Evolutionary conservation across 2,797 vertebrate genomes (phyloP).

Genomic region (Bucorvus abyssinicus): DNA sequence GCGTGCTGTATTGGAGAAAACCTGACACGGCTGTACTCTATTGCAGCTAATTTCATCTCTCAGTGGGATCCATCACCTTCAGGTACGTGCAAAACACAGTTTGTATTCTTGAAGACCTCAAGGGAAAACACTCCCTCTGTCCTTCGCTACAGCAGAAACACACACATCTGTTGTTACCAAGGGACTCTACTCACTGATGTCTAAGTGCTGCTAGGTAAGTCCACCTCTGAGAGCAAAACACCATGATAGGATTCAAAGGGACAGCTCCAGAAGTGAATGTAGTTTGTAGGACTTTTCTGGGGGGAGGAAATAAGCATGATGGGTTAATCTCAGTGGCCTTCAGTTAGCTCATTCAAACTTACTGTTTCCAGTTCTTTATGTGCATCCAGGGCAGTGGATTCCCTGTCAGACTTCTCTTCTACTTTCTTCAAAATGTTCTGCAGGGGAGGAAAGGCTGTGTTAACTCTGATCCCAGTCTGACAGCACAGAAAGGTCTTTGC

Average conservation of each 20-base stretch:
- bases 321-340: background rate
- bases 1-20: background rate
- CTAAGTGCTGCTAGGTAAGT: background rate
- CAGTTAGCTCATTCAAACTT: constrained; percentile 20
- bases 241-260: background rate
- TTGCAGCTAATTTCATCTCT: constrained; percentile 25
- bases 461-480: background rate
- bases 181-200: background rate
- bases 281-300: background rate
- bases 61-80: constrained; percentile 27
- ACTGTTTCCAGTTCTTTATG: constrained; percentile 92
- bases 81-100: background rate
- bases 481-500: background rate
- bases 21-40: constrained; percentile 10
- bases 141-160: background rate
- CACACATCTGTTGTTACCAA: background rate
- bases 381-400: constrained; percentile 87
- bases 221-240: background rate
- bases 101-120: background rate
- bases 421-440: constrained; percentile 96
- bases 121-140: background rate
- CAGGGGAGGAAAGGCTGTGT: background rate
- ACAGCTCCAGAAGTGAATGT: background rate
- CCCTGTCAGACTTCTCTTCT: constrained; percentile 88
- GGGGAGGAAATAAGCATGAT: background rate